A percentile compares a stretch with the other conserved stretches of the same genome.
These are phyloP conservation scores for Trinorchestia longiramus DNA, from an alignment of 1,140 invertebrate genomes.

Conservation along the genomic window DNA sequence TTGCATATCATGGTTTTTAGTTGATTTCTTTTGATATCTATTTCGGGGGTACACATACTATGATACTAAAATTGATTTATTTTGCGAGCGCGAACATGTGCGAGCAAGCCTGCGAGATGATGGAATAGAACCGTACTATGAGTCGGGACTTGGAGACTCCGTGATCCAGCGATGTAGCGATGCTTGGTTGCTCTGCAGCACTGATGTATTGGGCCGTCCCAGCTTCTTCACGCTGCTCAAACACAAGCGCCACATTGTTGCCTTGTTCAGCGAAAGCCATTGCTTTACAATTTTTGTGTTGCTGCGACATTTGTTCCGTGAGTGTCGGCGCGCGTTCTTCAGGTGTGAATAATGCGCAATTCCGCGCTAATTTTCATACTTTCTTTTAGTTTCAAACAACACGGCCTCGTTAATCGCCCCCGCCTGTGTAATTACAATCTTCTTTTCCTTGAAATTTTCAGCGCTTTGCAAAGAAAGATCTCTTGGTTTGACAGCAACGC, in stretches of 20 bases:
- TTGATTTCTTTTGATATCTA: too few relatives aligned
- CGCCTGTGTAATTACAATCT: neutral
- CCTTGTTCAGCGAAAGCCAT: slow-evolving; percentile 6
- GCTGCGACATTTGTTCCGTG: neutral
- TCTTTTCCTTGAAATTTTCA: neutral
- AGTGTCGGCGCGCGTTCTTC: neutral
- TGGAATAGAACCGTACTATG: neutral
- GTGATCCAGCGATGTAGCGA: too few relatives aligned
- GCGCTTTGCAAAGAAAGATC: neutral
- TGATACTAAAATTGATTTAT: too few relatives aligned
- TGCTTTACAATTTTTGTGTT: neutral
- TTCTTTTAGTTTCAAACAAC: slow-evolving; percentile 4
- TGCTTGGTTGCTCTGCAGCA: neutral
- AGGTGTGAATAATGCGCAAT: slow-evolving; percentile 21
- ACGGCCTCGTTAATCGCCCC: neutral
- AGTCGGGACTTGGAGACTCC: neutral
- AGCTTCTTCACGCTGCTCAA: neutral
- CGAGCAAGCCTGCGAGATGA: too few relatives aligned
- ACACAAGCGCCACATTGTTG: neutral
- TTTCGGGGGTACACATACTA: too few relatives aligned
- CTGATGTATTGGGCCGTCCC: neutral
- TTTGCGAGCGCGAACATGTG: too few relatives aligned
- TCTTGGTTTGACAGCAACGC: neutral
- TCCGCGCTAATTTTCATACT: slow-evolving; percentile 50
- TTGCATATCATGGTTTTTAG: too few relatives aligned